Evolutionary conservation across 2,888 invertebrate genomes (phyloP).

Genomic region (Helleia helle): DNA sequence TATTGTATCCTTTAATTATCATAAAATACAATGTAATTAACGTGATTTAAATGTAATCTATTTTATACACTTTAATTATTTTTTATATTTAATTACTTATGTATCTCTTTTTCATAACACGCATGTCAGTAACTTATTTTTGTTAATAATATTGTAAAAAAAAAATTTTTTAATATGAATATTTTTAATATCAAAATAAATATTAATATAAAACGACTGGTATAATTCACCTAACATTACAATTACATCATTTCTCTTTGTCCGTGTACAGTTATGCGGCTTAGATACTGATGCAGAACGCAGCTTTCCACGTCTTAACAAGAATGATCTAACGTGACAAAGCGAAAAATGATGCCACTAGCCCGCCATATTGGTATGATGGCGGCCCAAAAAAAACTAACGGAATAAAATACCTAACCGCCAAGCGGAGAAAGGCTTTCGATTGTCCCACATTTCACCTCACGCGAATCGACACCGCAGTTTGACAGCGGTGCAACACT

Average conservation of each 20-base stretch:
- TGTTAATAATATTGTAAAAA: not conserved
- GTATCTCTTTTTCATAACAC: too few species aligned
- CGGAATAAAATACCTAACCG: constrained; percentile 71
- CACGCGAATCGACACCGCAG: constrained; percentile 55
- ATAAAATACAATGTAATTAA: too few species aligned
- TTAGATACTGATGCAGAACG: constrained; percentile 51
- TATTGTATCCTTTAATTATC: too few species aligned
- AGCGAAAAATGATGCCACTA: constrained; percentile 69
- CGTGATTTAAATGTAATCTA: too few species aligned
- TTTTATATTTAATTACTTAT: too few species aligned
- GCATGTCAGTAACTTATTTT: too few species aligned
- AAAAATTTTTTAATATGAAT: not conserved
- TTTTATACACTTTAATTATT: too few species aligned
- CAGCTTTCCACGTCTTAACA: constrained; percentile 66
- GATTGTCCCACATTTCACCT: constrained; percentile 70
- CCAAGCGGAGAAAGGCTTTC: constrained; percentile 71
- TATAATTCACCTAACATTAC: constrained; percentile 28
- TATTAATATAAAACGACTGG: not conserved
- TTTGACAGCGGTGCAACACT: constrained; percentile 46
- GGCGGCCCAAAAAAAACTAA: constrained; percentile 71
- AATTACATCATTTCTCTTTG: constrained; percentile 59
- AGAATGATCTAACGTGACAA: constrained; percentile 74
- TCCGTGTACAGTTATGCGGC: constrained; percentile 58
- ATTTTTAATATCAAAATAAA: not conserved
- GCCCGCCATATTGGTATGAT: constrained; percentile 61